Evolutionary conservation across 2,113 vertebrate species (phyloP).

Genomic region (Numenius arquata): DNA sequence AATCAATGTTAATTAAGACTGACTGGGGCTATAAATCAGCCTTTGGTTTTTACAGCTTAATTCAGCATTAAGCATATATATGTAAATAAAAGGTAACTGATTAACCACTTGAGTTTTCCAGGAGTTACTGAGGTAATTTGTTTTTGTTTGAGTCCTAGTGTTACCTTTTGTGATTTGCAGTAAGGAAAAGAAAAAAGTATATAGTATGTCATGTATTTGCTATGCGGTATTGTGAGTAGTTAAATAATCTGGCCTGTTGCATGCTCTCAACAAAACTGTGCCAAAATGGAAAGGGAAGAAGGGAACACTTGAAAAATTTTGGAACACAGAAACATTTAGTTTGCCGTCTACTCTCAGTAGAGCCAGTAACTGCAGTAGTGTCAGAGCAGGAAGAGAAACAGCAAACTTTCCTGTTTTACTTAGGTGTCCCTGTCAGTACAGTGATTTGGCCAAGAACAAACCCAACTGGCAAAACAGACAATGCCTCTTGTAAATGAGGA

Average conservation of each 20-base stretch:
- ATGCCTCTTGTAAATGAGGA: background rate
- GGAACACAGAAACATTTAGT: background rate
- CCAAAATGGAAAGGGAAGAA: constrained; percentile 11
- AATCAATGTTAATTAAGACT: constrained; percentile 95
- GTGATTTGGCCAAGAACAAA: background rate
- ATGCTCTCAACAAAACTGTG: background rate
- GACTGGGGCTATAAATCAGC: constrained; percentile 88
- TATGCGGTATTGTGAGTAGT: background rate
- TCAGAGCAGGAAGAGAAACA: background rate
- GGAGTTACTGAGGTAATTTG: constrained; percentile 73
- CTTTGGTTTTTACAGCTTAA: constrained; percentile 80
- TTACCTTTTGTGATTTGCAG: constrained; percentile 65
- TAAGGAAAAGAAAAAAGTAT: constrained; percentile 3
- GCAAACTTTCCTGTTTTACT: background rate
- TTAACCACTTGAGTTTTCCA: constrained; percentile 76
- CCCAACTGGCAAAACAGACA: background rate
- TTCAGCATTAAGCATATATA: constrained; percentile 83
- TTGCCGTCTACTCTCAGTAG: background rate
- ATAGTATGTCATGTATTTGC: constrained; percentile 10
- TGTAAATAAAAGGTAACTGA: constrained; percentile 83
- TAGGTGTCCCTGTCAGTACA: background rate
- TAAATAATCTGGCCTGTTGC: background rate
- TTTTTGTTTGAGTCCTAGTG: constrained; percentile 64
- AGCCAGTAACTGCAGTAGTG: background rate
- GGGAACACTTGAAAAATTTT: background rate